Evolutionary conservation across 2,113 vertebrate genomes (phyloP).

Genomic region (Chaetorhynchus papuensis): DNA sequence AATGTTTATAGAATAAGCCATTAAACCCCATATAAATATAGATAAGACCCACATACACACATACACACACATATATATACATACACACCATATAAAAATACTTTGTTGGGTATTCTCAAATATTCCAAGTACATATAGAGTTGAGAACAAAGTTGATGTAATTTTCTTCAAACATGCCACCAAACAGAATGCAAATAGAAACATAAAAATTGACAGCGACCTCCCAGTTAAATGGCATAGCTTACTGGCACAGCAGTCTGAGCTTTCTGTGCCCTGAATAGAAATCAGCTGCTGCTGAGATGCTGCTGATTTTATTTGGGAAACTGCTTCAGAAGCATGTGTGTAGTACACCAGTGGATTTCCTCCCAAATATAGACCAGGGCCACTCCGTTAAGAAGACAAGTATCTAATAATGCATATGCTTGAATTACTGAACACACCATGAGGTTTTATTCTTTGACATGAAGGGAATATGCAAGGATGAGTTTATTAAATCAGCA

Average conservation of each 20-base stretch:
- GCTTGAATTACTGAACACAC: background rate
- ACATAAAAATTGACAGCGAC: background rate
- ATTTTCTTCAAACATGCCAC: background rate
- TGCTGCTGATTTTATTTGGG: background rate
- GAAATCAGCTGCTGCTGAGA: background rate
- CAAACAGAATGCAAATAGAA: background rate
- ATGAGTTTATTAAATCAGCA: background rate
- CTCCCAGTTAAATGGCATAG: background rate
- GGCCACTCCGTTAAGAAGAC: background rate
- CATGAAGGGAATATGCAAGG: background rate
- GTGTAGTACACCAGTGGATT: background rate
- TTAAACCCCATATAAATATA: background rate
- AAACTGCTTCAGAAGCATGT: background rate
- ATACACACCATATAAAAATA: background rate
- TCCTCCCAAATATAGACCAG: background rate
- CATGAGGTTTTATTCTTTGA: background rate
- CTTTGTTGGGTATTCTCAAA: background rate
- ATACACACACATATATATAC: fast-evolving
- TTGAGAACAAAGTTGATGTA: background rate
- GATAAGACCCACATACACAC: background rate
- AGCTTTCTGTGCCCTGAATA: background rate
- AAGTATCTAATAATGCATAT: background rate
- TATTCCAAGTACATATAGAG: background rate
- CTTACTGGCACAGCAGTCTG: background rate
- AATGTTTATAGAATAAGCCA: background rate